phyloP scores from a whole-genome alignment of 2,888 invertebrate genomes.

The Mythimna pallens region DNA sequence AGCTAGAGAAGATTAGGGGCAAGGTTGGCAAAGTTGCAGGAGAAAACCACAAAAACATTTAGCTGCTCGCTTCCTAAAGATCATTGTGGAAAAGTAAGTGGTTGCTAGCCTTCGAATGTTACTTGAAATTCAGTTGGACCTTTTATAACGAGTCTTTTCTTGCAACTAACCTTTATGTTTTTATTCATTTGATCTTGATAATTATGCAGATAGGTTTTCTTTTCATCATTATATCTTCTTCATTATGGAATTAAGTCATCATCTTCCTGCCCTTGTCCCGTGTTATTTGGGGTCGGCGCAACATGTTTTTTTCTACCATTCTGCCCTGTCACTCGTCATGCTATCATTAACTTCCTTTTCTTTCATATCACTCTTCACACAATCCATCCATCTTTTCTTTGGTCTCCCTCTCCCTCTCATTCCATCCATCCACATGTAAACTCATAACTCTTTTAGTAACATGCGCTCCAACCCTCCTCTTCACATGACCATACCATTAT shows the following conservation, averaged over 20 bases:
- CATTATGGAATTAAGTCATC: neutral
- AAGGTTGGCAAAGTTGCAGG: neutral
- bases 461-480: too few relatives aligned
- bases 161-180: neutral
- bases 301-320: too few relatives aligned
- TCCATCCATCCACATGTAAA: too few relatives aligned
- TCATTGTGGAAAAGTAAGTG: slow-evolving; percentile 12
- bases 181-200: neutral
- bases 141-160: slow-evolving; percentile 8
- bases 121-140: slow-evolving; percentile 12
- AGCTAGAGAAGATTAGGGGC: neutral
- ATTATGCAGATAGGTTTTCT: neutral
- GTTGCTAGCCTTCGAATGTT: slow-evolving; percentile 20
- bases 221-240: neutral
- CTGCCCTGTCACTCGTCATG: too few relatives aligned
- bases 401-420: too few relatives aligned
- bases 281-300: too few relatives aligned
- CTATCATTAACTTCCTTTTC: too few relatives aligned
- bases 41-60: neutral
- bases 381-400: too few relatives aligned
- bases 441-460: too few relatives aligned
- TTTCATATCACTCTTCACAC: too few relatives aligned
- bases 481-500: too few relatives aligned
- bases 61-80: slow-evolving; percentile 10
- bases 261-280: too few relatives aligned